Conservation (phyloP, 2,888 invertebrate species). For the Cryptosula pallasiana region DNA sequence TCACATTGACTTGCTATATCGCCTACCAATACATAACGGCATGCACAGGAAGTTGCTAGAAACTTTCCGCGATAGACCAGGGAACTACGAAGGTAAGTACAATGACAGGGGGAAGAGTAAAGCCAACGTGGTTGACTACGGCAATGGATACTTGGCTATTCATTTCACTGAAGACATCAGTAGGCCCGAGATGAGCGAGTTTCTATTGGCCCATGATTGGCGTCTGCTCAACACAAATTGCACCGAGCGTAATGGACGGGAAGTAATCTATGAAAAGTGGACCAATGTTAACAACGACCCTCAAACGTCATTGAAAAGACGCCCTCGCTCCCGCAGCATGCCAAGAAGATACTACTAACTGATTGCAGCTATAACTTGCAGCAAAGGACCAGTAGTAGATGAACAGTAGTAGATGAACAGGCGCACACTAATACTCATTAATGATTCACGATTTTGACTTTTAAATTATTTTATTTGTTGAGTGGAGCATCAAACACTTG, state of each 20-base stretch:
- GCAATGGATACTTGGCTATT: conserved; percentile 27
- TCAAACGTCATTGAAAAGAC: neutral
- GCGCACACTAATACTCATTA: no score
- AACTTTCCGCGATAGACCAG: conserved; percentile 26
- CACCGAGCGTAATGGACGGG: neutral
- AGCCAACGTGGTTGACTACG: conserved; percentile 26
- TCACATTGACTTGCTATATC: conserved; percentile 26
- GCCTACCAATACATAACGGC: conserved; percentile 26
- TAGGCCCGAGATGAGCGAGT: conserved; percentile 29
- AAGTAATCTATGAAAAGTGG: conserved; percentile 19
- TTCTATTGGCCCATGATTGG: conserved; percentile 28
- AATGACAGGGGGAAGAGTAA: neutral
- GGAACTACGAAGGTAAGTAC: conserved; percentile 27
- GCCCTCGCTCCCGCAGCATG: neutral
- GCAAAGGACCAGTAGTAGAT: no score
- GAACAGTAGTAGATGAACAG: no score
- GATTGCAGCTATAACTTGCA: no score
- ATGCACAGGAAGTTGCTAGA: conserved; percentile 27
- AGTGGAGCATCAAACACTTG: no score
- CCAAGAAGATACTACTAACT: neutral
- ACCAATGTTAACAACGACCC: neutral
- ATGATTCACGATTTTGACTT: no score
- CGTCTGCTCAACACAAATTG: conserved; percentile 25
- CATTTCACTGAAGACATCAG: conserved; percentile 28
- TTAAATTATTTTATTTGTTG: no score